Base-by-base conservation (phyloP, 2,888 invertebrate genomes). In the Athripsodes cinereus region DNA sequence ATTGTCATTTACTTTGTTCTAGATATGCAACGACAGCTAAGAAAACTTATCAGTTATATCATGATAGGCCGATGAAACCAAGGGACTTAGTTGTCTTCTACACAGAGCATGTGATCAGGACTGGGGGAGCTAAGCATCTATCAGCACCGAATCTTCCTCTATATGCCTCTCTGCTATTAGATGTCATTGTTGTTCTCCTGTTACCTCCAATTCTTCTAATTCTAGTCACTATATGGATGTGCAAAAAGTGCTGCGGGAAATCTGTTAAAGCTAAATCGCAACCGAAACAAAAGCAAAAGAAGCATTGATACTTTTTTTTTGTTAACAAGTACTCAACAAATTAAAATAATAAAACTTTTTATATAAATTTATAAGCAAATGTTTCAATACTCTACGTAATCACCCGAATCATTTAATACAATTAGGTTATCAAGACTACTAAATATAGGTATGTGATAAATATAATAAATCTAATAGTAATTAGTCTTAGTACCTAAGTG, bases 81-180 rank as follows among this genome's bases (percentile, higher is more conserved):
- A 50, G 16, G 16, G 50, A 50, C 2, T 20, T 50, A 22, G 50
- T 50, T 21, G 8, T 22, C 26, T 50, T 50, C 50, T 22, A 26
- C 22, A 20, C 22, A 2, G 50, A 50, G 16, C 50, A 50, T 21
- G 50, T 50, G 19, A 50, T 50, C 22, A 50, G 26, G 50, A 50
- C 50, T 16, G 26, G 26, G 6, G 50, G 50, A 13, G 50, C 50
- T 10, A 26, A 26, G 8, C 50, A 50, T 21, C 50, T 50, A 3
- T 22, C 50, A 8, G 20, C 50, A 50, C 50, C 50, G 16, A 2
- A 11, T 20, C 50, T 50, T 22, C 22, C 16, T 13, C 11, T 22
- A 10, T 26, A 22, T 21, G 8, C 22, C 10, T 10, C 22, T 5
- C 50, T 50, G 6, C 26, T 50, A n/a, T 26, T 50, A 8, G 50